These are phyloP conservation scores for Mastacembelus armatus DNA, from an alignment of 2,797 vertebrate species.

Conservation along the genomic window DNA sequence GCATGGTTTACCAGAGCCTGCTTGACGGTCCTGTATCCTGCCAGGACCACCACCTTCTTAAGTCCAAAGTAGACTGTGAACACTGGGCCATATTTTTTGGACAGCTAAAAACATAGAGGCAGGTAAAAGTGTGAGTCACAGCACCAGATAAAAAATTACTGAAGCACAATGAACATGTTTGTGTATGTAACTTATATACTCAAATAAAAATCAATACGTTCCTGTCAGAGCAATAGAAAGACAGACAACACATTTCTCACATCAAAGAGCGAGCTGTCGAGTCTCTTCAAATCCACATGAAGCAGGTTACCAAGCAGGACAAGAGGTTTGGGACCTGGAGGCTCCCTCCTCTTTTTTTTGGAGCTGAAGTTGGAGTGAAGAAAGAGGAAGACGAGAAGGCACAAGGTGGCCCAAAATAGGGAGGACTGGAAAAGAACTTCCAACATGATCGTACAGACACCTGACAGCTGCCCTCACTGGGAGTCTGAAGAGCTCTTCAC, in stretches of 20 bases:
- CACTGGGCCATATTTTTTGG: constrained; percentile 66
- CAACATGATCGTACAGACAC: constrained; percentile 29
- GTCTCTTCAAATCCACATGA: constrained; percentile 63
- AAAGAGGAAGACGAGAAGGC: constrained; percentile 45
- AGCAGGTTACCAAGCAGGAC: constrained; percentile 78
- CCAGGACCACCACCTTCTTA: constrained; percentile 72
- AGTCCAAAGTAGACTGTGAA: constrained; percentile 68
- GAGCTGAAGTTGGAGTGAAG: constrained; percentile 23
- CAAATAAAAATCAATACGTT: too few species aligned
- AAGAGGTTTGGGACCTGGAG: constrained; percentile 75
- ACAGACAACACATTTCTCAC: constrained; percentile 46
- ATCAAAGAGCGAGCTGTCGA: constrained; percentile 54
- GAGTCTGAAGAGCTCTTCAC: background rate
- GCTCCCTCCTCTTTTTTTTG: constrained; percentile 37
- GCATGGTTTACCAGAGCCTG: constrained; percentile 69
- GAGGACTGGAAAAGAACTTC: constrained; percentile 28
- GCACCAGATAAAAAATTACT: too few species aligned
- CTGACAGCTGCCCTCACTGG: background rate
- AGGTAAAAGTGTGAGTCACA: background rate
- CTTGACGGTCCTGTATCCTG: constrained; percentile 70
- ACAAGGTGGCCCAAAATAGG: constrained; percentile 23
- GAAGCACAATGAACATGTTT: too few species aligned
- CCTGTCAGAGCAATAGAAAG: too few species aligned
- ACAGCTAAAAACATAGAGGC: constrained; percentile 49
- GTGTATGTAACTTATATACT: too few species aligned